phyloP scores from a whole-genome alignment of 2,888 invertebrate species.

The Tenodera sinensis region DNA sequence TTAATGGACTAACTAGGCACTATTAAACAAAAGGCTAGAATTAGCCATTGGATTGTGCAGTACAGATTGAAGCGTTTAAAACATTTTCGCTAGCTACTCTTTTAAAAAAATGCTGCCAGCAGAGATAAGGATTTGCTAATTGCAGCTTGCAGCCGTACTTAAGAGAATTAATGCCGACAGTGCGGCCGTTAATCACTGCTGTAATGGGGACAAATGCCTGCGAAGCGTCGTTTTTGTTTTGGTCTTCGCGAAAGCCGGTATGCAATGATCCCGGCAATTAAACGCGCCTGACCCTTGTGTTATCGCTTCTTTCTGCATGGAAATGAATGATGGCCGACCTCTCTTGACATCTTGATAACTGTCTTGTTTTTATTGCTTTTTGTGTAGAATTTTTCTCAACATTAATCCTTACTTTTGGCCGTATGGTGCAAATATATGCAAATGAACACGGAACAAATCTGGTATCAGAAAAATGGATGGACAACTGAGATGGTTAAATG shows the following conservation, averaged over 20 bases:
- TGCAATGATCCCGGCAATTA: neutral
- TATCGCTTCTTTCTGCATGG: neutral
- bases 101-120: neutral
- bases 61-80: no score
- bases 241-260: neutral
- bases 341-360: neutral
- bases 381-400: no score
- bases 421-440: no score
- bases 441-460: no score
- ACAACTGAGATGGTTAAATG: no score
- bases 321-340: neutral
- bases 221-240: neutral
- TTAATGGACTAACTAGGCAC: no score
- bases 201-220: neutral
- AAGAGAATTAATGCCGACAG: neutral
- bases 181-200: neutral
- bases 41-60: no score
- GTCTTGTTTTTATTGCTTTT: no score
- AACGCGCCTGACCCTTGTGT: neutral
- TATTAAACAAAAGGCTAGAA: no score
- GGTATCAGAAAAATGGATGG: no score
- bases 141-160: neutral
- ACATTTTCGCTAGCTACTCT: no score
- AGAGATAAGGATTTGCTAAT: neutral
- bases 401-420: no score